Percentiles rank a stretch among this genome's conserved stretches.
These are phyloP conservation scores for Myotis daubentonii DNA, from an alignment of 2,797 vertebrate species.

Conservation along the genomic window DNA sequence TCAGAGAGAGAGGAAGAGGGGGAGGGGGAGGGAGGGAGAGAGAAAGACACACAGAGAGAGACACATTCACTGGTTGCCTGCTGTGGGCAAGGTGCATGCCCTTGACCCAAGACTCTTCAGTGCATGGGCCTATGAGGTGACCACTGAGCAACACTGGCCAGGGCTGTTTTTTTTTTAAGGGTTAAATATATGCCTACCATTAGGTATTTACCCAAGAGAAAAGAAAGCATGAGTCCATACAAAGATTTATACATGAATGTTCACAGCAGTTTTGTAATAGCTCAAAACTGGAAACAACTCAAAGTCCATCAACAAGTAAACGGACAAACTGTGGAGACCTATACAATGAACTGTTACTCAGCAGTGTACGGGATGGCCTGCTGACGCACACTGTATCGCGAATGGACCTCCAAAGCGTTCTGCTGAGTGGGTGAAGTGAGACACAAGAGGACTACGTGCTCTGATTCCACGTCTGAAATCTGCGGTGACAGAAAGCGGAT, in stretches of 20 bases:
- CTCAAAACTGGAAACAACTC: not conserved
- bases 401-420: not conserved
- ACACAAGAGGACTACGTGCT: not conserved
- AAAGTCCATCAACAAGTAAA: too few species aligned
- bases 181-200: not conserved
- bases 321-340: not conserved
- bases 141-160: not conserved
- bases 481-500: not conserved
- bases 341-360: not conserved
- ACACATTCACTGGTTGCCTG: not conserved
- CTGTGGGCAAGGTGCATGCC: too few species aligned
- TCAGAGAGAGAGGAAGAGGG: too few species aligned
- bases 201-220: not conserved
- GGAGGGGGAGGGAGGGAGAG: not conserved
- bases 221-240: not conserved
- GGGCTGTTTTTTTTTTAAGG: not conserved
- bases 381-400: rapidly evolving
- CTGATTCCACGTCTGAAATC: not conserved
- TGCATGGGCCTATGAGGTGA: not conserved
- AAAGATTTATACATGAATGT: not conserved
- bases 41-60: not conserved
- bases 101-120: too few species aligned
- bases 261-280: not conserved
- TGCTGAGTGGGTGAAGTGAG: not conserved
- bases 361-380: too few species aligned